A percentile compares a stretch with the other conserved stretches of the same genome.
Conservation (phyloP, 2,888 invertebrate genomes). For the Plagodis pulveraria region DNA sequence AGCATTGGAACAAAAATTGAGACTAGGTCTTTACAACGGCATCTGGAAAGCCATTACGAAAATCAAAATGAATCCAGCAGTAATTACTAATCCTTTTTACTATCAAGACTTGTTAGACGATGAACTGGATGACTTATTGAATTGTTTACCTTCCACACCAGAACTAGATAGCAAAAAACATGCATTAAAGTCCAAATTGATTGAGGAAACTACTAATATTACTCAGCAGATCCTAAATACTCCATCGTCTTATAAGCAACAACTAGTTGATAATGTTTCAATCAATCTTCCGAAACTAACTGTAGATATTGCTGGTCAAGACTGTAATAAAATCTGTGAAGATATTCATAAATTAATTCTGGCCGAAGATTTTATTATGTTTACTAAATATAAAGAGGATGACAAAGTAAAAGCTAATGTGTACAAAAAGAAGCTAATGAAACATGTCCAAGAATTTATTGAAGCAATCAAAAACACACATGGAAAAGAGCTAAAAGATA, state of each 20-base stretch:
- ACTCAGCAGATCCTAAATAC: slow-evolving; percentile 45
- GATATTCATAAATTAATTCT: slow-evolving; percentile 54
- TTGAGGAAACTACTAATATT: slow-evolving; percentile 54
- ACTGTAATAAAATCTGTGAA: slow-evolving; percentile 45
- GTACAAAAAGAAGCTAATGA: slow-evolving; percentile 55
- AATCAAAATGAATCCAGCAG: slow-evolving; percentile 54
- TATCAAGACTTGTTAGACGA: slow-evolving; percentile 64
- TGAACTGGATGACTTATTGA: slow-evolving; percentile 62
- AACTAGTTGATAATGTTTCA: slow-evolving; percentile 52
- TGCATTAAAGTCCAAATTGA: slow-evolving; percentile 53
- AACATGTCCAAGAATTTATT: slow-evolving; percentile 49
- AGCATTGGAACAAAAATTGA: slow-evolving; percentile 45
- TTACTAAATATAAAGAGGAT: slow-evolving; percentile 49
- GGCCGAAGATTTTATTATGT: slow-evolving; percentile 59
- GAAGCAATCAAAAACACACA: slow-evolving; percentile 50
- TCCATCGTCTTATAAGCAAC: slow-evolving; percentile 53
- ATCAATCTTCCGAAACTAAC: slow-evolving; percentile 43
- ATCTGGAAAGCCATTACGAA: slow-evolving; percentile 61
- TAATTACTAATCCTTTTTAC: slow-evolving; percentile 52
- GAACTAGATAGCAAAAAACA: slow-evolving; percentile 51
- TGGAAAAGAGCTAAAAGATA: slow-evolving; percentile 43
- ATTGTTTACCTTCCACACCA: slow-evolving; percentile 53
- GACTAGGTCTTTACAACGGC: slow-evolving; percentile 57
- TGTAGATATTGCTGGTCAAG: slow-evolving; percentile 30
- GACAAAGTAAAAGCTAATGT: slow-evolving; percentile 54